A percentile compares a stretch with the other conserved stretches of the same genome.
phyloP scores from a whole-genome alignment of 64 coral and sea anemone species.

The Cladopsammia gracilis region DNA sequence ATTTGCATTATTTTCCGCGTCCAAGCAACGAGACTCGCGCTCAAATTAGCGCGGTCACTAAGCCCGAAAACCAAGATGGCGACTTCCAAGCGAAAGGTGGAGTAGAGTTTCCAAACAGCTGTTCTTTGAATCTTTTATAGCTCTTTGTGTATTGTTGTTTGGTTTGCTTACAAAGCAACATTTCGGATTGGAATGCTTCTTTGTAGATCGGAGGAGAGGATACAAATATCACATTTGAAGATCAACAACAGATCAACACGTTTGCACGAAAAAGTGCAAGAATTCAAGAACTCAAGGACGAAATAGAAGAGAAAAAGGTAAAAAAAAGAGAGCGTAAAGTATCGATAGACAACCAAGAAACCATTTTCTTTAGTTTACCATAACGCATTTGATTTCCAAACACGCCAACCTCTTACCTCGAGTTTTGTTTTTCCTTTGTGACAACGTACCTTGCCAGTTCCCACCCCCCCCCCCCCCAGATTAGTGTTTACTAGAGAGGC shows the following conservation, averaged over 20 bases:
- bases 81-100: constrained; percentile 46
- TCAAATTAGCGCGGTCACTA: constrained; percentile 5
- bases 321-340: too few relatives aligned
- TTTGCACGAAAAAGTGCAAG: constrained; percentile 93
- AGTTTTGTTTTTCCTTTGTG: too few relatives aligned
- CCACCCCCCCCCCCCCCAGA: too few relatives aligned
- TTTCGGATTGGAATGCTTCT: background rate
- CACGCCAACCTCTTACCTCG: too few relatives aligned
- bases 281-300: constrained; percentile 88
- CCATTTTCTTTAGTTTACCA: too few relatives aligned
- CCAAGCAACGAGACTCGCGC: constrained; percentile 12
- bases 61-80: constrained; percentile 48
- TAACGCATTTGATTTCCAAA: background rate
- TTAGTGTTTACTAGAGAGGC: too few relatives aligned
- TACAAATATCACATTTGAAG: constrained; percentile 93
- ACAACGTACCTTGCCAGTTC: too few relatives aligned
- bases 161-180: background rate
- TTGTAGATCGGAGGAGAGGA: constrained; percentile 79
- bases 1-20: constrained; percentile 1
- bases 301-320: constrained; percentile 95
- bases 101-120: background rate
- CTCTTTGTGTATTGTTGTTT: background rate
- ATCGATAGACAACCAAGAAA: too few relatives aligned
- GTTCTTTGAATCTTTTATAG: background rate
- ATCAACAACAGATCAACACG: constrained; percentile 97